A percentile compares a stretch with the other conserved stretches of the same genome.
phyloP scores from a whole-genome alignment of 1,140 invertebrate genomes.

The Papilio aristodemus region DNA sequence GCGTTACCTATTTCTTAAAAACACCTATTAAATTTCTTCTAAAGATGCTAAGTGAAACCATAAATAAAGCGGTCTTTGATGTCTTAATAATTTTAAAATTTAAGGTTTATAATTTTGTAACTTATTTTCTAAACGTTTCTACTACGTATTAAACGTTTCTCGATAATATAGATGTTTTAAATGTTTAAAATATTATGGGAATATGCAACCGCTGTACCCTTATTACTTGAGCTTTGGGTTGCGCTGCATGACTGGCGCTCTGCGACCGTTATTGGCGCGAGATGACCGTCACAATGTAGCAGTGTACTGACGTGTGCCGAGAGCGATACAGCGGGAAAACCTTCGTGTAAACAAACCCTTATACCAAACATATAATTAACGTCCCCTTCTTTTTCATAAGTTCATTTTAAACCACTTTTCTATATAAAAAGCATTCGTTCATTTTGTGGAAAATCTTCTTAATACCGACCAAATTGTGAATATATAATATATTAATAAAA shows the following conservation, averaged over 20 bases:
- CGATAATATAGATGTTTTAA: too few species aligned
- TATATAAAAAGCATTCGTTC: background rate
- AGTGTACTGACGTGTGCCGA: slow-evolving; percentile 35
- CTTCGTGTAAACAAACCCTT: background rate
- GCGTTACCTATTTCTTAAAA: too few species aligned
- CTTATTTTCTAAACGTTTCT: too few species aligned
- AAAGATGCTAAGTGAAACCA: too few species aligned
- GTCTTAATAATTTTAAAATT: too few species aligned
- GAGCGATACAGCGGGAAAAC: slow-evolving; percentile 7
- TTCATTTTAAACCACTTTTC: background rate
- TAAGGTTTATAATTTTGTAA: too few species aligned
- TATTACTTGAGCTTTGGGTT: slow-evolving; percentile 36
- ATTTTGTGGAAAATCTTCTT: too few species aligned
- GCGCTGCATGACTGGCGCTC: slow-evolving; percentile 56
- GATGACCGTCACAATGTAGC: slow-evolving; percentile 72
- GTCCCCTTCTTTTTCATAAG: background rate
- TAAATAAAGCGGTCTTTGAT: too few species aligned
- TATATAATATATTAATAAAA: background rate
- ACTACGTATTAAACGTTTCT: too few species aligned
- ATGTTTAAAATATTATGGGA: background rate
- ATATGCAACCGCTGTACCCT: slow-evolving; percentile 29
- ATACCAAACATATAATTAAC: background rate
- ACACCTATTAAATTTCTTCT: too few species aligned
- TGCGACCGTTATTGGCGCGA: slow-evolving; percentile 62
- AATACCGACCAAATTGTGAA: too few species aligned